Evolutionary conservation across 2,797 vertebrate genomes (phyloP), one percentile per base, ranked within the genome.

Genomic region (Morelia viridis): DNA sequence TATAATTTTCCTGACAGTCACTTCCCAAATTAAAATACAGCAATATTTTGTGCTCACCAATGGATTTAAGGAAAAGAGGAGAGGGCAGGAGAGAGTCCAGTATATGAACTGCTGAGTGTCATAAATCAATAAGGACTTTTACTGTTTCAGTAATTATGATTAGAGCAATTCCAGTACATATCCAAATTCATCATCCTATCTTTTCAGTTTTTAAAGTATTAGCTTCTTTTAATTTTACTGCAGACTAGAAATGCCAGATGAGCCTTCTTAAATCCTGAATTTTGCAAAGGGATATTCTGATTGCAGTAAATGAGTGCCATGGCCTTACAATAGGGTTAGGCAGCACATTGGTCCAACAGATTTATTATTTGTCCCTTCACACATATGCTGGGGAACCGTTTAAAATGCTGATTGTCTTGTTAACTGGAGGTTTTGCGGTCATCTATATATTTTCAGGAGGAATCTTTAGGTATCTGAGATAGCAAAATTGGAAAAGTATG

Each of bases 111-210:
- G 22, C 12, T 92, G 89, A 91, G 6, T 92, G 2, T 57, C 0
- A 0, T 87, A 76, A 95, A 93, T 96, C 91, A 94, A 88, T 8
- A 94, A 92, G 1, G 65, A 41, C n/a, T 87, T 96, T 85, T 90
- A 90, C 31, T 56, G 4, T 89, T 13, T 5, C 53, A 92, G 85
- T 94, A 94, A 87, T 88, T 94, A 87, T 13, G 24, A n/a, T 83
- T 80, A 64, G 56, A 76, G 84, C 71, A 13, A 15, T 92, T 87
- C 3, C 91, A 93, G 28, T 17, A 0, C 0, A 92, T 83, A 0
- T 91, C 0, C 9, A 89, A 92, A 92, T 87, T 92, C 4, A 91
- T 83, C 19, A 90, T 93, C 92, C 41, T 1, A 61, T 50, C 64
- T 90, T 17, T 68, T 26, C 57, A 65, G 50, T 76, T 83, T 5